A percentile compares a stretch with the other conserved stretches of the same genome.
phyloP scores from a whole-genome alignment of 2,113 vertebrate species.

The Ochotona princeps region DNA sequence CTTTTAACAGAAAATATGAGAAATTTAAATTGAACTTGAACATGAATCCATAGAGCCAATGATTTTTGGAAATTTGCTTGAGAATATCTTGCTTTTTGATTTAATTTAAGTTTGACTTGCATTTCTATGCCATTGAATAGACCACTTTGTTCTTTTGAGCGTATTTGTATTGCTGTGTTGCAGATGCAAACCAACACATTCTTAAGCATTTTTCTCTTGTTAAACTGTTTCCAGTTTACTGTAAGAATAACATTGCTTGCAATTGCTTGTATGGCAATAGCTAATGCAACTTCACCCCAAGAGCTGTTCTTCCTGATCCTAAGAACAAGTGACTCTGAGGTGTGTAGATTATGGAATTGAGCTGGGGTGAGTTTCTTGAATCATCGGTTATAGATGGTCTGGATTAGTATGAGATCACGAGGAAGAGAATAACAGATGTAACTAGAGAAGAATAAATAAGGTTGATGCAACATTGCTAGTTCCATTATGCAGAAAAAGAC shows the following conservation, averaged over 20 bases:
- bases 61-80: background rate
- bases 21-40: background rate
- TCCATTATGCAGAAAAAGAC: background rate
- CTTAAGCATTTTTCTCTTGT: too few relatives aligned
- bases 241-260: background rate
- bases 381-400: background rate
- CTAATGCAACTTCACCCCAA: background rate
- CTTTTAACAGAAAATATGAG: background rate
- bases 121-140: background rate
- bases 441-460: background rate
- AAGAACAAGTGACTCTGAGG: background rate
- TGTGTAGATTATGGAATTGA: background rate
- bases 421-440: background rate
- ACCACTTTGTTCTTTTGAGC: background rate
- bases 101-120: background rate
- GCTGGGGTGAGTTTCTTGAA: background rate
- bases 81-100: background rate
- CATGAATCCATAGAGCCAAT: background rate
- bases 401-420: background rate
- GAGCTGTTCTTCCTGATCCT: background rate
- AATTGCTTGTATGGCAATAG: background rate
- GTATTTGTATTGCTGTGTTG: rapidly evolving
- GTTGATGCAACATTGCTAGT: background rate
- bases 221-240: too few relatives aligned
- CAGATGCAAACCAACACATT: background rate